Base-by-base conservation (phyloP, 2,888 invertebrate species). In the Heterodera filipjevi region DNA sequence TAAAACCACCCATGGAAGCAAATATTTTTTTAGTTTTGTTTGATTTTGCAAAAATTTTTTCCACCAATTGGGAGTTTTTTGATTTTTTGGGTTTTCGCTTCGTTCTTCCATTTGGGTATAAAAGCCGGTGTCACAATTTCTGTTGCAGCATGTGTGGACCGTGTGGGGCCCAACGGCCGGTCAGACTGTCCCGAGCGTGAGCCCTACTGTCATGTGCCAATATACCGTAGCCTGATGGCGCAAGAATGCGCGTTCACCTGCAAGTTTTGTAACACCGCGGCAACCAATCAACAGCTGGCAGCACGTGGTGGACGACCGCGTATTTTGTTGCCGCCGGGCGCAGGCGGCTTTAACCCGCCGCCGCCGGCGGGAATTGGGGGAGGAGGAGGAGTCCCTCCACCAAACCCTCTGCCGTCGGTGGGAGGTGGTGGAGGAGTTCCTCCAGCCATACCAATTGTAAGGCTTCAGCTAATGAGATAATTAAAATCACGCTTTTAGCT, bases 181-280 rank as follows among this genome's bases (percentile, higher is more conserved):
- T 68, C 66, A 33, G 66, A 68, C 33, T 68, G 66, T 32, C 16
- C 66, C 8, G 66, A 68, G 6, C 66, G 66, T 3, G 66, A 33
- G 66, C 33, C 66, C 0, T 68, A 33, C 66, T 68, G 66, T 35
- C 14, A 3, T 6, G 32, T 68, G 32, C 44, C 72, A 2, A 44
- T 44, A 14, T 72, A 49, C 44, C 66, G 39, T 30, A 32, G 71
- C 1, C 46, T 75, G 39, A 75, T 75, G 75, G 22, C 8, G 19
- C 53, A 75, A 32, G 75, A 75, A 27, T 75, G 75, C 59, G 68
- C 75, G 59, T 35, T 75, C 32, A 75, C 75, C 3, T 75, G 75
- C 75, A 64, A 64, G 30, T 32, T 68, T 5, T 68, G 66, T 30
- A 68, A 32, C 66, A 27, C n/a, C 3, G n/a, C 27, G 14, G 64